Evolutionary conservation across 2,888 invertebrate species (phyloP).

Genomic region (Hirtodrosophila cameraria): DNA sequence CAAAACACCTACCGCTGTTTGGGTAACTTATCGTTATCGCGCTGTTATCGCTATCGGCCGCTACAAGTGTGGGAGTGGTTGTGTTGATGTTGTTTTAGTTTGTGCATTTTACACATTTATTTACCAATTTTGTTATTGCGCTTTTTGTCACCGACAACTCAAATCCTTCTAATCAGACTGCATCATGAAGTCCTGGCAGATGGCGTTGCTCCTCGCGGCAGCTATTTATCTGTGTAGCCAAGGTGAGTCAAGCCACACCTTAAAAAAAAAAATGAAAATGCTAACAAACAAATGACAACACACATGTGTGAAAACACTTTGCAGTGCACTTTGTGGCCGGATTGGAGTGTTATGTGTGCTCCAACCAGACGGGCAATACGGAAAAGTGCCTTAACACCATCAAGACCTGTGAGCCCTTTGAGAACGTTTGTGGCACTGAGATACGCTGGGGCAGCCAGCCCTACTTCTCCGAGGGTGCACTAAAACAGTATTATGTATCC

Average conservation of each 20-base stretch:
- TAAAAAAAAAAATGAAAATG: conserved; percentile 14
- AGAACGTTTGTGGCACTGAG: conserved; percentile 88
- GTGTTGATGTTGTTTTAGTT: conserved; percentile 36
- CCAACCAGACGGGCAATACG: conserved; percentile 94
- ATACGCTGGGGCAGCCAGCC: conserved; percentile 97
- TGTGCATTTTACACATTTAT: conserved; percentile 31
- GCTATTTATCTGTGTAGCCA: conserved; percentile 75
- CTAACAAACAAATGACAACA: conserved; percentile 17
- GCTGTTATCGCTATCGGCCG: conserved; percentile 18
- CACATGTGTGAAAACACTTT: conserved; percentile 15
- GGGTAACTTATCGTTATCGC: conserved; percentile 24
- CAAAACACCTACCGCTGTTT: conserved; percentile 10
- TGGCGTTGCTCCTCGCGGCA: conserved; percentile 64
- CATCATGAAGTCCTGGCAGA: conserved; percentile 77
- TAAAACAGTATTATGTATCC: conserved; percentile 96
- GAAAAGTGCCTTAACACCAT: conserved; percentile 97
- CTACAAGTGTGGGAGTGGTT: conserved; percentile 62
- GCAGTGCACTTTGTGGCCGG: conserved; percentile 83
- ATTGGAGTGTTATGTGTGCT: conserved; percentile 97
- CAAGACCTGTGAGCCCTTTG: conserved; percentile 93
- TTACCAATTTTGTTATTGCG: conserved; percentile 27
- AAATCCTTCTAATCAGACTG: background rate
- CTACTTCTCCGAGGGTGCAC: conserved; percentile 96
- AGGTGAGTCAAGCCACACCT: conserved; percentile 74
- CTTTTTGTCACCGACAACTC: background rate